phyloP scores from a whole-genome alignment of 1,140 invertebrate genomes.

The Tetragnatha versicolor region DNA sequence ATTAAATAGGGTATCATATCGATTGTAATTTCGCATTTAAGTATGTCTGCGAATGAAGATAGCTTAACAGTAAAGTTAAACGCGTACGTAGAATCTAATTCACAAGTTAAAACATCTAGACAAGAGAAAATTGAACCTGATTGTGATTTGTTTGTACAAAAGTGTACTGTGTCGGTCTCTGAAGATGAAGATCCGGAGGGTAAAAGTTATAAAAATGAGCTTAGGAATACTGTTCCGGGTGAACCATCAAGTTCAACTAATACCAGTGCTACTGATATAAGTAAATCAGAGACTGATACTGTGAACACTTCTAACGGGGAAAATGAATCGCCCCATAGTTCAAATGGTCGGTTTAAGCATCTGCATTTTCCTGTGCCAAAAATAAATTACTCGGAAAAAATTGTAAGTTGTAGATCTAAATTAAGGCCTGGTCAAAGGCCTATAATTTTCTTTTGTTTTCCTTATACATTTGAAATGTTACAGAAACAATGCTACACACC shows the following conservation, averaged over 20 bases:
- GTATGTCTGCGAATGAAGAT: conserved; percentile 34
- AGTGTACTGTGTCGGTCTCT: conserved; percentile 9
- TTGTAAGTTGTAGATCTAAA: conserved; percentile 37
- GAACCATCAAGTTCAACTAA: neutral
- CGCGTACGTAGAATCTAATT: conserved; percentile 3
- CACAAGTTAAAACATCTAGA: neutral
- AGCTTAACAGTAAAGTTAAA: conserved; percentile 25
- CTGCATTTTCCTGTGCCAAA: conserved; percentile 45
- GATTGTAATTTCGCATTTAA: conserved; percentile 12
- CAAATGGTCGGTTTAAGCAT: conserved; percentile 11
- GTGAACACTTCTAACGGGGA: neutral
- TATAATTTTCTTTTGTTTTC: neutral
- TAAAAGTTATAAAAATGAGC: conserved; percentile 41
- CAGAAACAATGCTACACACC: neutral
- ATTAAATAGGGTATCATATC: no score
- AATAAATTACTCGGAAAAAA: conserved; percentile 52
- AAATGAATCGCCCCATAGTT: neutral
- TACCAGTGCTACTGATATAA: conserved; percentile 2
- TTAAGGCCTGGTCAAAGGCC: neutral
- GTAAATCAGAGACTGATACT: neutral
- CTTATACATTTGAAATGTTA: neutral
- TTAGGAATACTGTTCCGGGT: conserved; percentile 10
- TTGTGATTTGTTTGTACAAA: conserved; percentile 3
- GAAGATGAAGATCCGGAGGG: conserved; percentile 25
- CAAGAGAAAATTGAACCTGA: neutral